These are phyloP conservation scores for Acanthopleura granulata DNA, from an alignment of 2,888 invertebrate species.

Conservation along the genomic window DNA sequence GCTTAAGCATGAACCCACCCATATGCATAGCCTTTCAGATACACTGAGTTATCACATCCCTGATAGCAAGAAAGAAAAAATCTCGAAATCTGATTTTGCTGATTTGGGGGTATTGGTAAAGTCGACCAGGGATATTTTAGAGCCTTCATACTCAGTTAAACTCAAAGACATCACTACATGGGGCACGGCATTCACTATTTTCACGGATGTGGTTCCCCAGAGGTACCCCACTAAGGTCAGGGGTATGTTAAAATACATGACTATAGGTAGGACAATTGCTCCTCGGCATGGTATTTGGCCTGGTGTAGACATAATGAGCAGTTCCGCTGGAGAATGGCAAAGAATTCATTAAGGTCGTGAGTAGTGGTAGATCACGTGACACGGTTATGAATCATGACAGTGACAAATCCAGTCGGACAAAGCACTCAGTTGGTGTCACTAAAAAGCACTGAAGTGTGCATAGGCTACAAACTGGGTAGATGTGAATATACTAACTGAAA, in stretches of 20 bases:
- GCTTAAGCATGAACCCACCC: too few relatives aligned
- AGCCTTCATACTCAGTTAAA: background rate
- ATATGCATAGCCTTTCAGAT: too few relatives aligned
- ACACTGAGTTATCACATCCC: too few relatives aligned
- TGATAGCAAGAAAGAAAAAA: too few relatives aligned
- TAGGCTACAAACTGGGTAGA: background rate
- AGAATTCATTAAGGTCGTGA: background rate
- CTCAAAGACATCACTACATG: background rate
- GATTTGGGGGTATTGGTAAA: too few relatives aligned
- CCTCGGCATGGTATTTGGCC: background rate
- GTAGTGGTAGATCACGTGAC: background rate
- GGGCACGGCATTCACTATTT: background rate
- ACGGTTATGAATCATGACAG: background rate
- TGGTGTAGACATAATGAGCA: background rate
- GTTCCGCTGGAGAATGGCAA: background rate
- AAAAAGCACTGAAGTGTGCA: too few relatives aligned
- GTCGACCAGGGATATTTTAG: too few relatives aligned
- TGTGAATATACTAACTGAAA: background rate
- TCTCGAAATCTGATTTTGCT: too few relatives aligned
- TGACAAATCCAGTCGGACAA: background rate
- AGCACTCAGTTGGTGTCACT: too few relatives aligned
- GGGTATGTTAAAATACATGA: constrained; percentile 15
- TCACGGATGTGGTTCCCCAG: background rate
- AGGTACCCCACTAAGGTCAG: background rate
- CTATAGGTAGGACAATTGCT: background rate